These are phyloP conservation scores for Campoplex capitator DNA, from an alignment of 2,888 invertebrate genomes.

Conservation along the genomic window DNA sequence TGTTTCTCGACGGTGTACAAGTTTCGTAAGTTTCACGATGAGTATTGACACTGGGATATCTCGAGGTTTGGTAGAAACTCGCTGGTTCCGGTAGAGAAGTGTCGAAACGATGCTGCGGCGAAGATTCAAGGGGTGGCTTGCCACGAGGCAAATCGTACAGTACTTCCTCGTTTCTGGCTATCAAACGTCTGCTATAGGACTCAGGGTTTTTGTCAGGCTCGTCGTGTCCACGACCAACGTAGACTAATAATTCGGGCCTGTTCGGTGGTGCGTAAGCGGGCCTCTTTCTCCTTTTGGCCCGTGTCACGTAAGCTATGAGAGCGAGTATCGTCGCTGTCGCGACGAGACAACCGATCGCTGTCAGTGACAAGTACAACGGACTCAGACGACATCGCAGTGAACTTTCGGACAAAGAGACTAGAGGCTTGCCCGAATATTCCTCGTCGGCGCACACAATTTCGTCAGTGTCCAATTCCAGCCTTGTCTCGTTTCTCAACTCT, in stretches of 20 bases:
- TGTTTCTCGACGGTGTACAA: conserved; percentile 10
- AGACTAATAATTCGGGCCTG: conserved; percentile 82
- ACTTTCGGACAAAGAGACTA: conserved; percentile 80
- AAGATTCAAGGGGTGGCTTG: conserved; percentile 47
- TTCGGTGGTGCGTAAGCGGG: conserved; percentile 80
- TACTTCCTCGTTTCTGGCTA: conserved; percentile 80
- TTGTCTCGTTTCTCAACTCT: conserved; percentile 80
- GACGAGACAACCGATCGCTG: conserved; percentile 82
- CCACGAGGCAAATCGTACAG: conserved; percentile 78
- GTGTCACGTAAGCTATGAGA: conserved; percentile 81
- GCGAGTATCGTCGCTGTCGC: conserved; percentile 81
- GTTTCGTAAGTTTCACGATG: conserved; percentile 42
- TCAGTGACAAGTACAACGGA: conserved; percentile 81
- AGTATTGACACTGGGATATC: conserved; percentile 67
- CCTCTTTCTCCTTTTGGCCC: conserved; percentile 80
- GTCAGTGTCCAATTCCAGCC: conserved; percentile 81
- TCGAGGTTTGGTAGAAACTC: conserved; percentile 81
- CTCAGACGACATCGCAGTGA: conserved; percentile 81
- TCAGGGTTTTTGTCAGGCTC: conserved; percentile 79
- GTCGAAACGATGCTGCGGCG: conserved; percentile 47
- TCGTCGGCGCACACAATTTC: conserved; percentile 82
- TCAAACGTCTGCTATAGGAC: conserved; percentile 80
- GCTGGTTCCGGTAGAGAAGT: conserved; percentile 50
- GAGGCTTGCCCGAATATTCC: conserved; percentile 81
- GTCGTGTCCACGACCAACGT: conserved; percentile 80